Evolutionary conservation across 2,888 invertebrate species (phyloP), one percentile per base, ranked within the genome.

Genomic region (Campaea margaritaria): DNA sequence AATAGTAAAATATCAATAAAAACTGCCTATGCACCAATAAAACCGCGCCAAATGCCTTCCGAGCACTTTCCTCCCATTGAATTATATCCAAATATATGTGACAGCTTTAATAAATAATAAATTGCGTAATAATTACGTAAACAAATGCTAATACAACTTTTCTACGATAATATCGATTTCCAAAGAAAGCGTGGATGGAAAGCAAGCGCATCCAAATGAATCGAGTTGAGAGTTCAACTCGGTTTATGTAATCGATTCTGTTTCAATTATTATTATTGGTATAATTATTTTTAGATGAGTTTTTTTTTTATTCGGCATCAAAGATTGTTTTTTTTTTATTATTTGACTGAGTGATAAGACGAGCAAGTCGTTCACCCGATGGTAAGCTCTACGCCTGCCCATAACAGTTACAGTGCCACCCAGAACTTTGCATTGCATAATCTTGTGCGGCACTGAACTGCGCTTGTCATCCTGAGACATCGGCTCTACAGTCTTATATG

Each of bases 181-280:
- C 60, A 59, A 66, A 55, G 71, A 72, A 72, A 72, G 71, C 71
- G 69, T 66, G 65, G 65, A 69, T 64, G 66, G 66, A 69, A 69
- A 72, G 71, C 64, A 48, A 58, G 64, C 62, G 66, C 65, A 54
- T 44, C 60, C 63, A 58, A 57, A 64, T 56, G 65, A 56, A 65
- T 54, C 65, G 58, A 61, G 68, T 65, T 56, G 44, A 63, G 46
- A 50, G 68, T 62, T 69, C 64, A 63, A 52, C 51, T 64, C 55
- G 36, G 57, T 58, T 64, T 62, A 62, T 49, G 44, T 38, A 55
- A 53, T 31, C 57, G 53, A 49, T 43, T 28, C 42, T 48, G 34
- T 45, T 61, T 50, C 34, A 38, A 38, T 53, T 9, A 44, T 54
- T 50, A 54, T 59, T 15, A 50, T 39, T 15, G 10, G 16, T 11